Evolutionary conservation across 2,797 vertebrate genomes (phyloP), one percentile per base, ranked within the genome.

Genomic region (Falco cherrug): DNA sequence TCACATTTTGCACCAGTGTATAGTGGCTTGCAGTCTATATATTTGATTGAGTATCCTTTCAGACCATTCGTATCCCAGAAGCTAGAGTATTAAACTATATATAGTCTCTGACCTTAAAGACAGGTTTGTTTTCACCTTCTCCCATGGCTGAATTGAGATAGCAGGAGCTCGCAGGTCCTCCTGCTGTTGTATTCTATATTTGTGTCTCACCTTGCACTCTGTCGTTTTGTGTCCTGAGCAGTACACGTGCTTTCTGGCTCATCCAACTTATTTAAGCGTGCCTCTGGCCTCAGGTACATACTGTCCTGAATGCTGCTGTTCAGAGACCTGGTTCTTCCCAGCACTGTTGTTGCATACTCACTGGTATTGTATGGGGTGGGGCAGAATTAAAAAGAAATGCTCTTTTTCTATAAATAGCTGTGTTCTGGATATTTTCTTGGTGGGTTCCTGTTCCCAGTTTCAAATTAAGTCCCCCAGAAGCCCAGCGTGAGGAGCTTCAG

Each of bases 61-160:
- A 91, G 76, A 88, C 51, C 63, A 75, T 94, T 90, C 80, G 56
- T 81, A 91, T 90, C 90, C 76, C 85, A 89, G 88, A 95, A 94
- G 77, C 73, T 47, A 88, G 68, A 90, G 73, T 43, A 91, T 83
- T 90, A 91, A 90, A 85, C 92, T 88, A 91, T 93, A 94, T 93
- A 93, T 96, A 95, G 95, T 93, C 68, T 85, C 50, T 95, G 88
- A 83, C 90, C 86, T 93, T 91, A 86, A 93, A 77, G 93, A 31
- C 76, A 80, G 73, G 79, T 86, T 97, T 94, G 73, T 83, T 97
- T 94, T 86, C 56, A 90, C 85, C 83, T 94, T 95, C 76, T 94
- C 50, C 35, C 11, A 12, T 64, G 85, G 71, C 51, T 93, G 82
- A 95, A 79, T 76, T 73, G 59, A 91, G 75, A 56, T 21, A 84